Percentiles rank a stretch among this genome's conserved stretches.
Conservation (phyloP, 2,797 vertebrate genomes). For the Xenopus petersii region DNA sequence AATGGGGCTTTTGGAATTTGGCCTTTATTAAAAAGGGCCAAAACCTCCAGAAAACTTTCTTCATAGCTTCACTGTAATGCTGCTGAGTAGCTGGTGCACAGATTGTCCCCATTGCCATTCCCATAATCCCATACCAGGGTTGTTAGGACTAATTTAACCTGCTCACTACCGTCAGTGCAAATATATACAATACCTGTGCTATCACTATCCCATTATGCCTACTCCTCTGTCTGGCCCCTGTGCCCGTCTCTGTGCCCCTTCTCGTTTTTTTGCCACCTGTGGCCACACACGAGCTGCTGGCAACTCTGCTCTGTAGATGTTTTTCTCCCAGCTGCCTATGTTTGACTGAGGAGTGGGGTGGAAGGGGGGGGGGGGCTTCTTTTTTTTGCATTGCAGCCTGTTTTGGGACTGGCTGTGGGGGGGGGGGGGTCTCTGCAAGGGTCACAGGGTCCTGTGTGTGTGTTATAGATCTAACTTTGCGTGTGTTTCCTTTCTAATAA, state of each 20-base stretch:
- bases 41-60: no score
- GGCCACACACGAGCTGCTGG: constrained; percentile 36
- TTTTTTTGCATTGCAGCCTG: constrained; percentile 2
- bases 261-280: constrained; percentile 25
- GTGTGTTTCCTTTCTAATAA: constrained; percentile 41
- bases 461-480: constrained; percentile 27
- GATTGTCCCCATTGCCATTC: no score
- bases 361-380: background rate
- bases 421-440: constrained; percentile 14
- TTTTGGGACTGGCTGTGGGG: constrained; percentile 10
- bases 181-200: no score
- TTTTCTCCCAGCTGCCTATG: constrained; percentile 29
- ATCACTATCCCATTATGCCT: background rate
- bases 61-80: no score
- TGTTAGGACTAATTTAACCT: no score
- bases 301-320: constrained; percentile 28
- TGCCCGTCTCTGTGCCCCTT: constrained; percentile 19
- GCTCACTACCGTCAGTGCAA: no score
- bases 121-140: no score
- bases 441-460: constrained; percentile 34
- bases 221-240: background rate
- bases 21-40: no score
- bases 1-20: no score
- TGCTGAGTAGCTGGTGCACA: no score
- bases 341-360: constrained; percentile 8